phyloP scores from a whole-genome alignment of 2,888 invertebrate species.

The Nomada ruficornis region DNA sequence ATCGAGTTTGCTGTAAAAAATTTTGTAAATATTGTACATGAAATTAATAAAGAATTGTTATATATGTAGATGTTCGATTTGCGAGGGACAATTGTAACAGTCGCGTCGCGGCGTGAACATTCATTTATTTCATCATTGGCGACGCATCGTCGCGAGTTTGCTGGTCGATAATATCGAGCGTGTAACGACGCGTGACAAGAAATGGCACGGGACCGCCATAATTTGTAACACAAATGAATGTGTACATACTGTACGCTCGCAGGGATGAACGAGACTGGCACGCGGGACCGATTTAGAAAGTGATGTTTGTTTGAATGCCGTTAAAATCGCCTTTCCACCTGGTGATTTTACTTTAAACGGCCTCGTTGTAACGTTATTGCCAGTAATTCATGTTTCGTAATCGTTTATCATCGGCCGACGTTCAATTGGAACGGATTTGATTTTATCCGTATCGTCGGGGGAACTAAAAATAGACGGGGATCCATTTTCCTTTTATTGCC shows the following conservation, averaged over 20 bases:
- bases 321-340: slow-evolving; percentile 27
- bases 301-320: slow-evolving; percentile 19
- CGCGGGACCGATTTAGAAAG: slow-evolving; percentile 43
- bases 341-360: slow-evolving; percentile 15
- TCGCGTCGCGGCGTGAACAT: neutral
- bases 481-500: neutral
- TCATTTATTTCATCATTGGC: slow-evolving; percentile 13
- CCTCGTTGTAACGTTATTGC: slow-evolving; percentile 16
- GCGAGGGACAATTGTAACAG: neutral
- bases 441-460: neutral
- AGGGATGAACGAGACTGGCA: slow-evolving; percentile 24
- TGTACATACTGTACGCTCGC: neutral
- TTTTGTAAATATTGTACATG: no score
- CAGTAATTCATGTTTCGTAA: slow-evolving; percentile 20
- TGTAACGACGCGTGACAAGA: slow-evolving; percentile 18
- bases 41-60: no score
- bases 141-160: neutral
- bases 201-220: slow-evolving; percentile 17
- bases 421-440: neutral
- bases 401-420: neutral
- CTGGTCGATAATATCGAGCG: slow-evolving; percentile 1
- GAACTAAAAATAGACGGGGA: no score
- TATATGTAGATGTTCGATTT: neutral
- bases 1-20: no score
- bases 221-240: slow-evolving; percentile 35